A percentile compares a stretch with the other conserved stretches of the same genome.
These are phyloP conservation scores for Perccottus glenii DNA, from an alignment of 2,113 vertebrate species.

Conservation along the genomic window DNA sequence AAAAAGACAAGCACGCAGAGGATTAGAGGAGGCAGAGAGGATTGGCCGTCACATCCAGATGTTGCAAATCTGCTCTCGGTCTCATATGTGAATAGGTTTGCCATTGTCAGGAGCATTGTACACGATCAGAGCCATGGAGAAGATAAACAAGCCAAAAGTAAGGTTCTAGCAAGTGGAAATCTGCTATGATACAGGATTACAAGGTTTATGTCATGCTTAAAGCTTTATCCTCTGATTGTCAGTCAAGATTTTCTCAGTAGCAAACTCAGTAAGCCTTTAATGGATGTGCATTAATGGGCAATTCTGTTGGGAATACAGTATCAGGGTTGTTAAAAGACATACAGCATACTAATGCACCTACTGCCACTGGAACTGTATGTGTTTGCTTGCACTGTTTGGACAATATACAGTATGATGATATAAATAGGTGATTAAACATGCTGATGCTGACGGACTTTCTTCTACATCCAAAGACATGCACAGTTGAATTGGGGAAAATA, in stretches of 20 bases:
- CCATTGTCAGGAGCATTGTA: constrained; percentile 62
- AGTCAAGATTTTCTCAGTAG: constrained; percentile 61
- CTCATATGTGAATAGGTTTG: constrained; percentile 65
- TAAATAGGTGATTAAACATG: too few relatives aligned
- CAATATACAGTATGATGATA: too few relatives aligned
- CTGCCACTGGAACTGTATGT: background rate
- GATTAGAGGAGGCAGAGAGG: constrained; percentile 59
- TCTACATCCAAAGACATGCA: too few relatives aligned
- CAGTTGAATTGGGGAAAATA: too few relatives aligned
- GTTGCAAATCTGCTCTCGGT: constrained; percentile 61
- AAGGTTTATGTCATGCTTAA: constrained; percentile 69
- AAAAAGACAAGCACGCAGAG: constrained; percentile 51
- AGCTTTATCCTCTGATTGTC: constrained; percentile 66
- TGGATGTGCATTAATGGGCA: constrained; percentile 41
- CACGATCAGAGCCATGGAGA: constrained; percentile 48
- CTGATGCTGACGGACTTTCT: too few relatives aligned
- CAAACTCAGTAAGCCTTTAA: constrained; percentile 60
- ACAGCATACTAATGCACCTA: background rate
- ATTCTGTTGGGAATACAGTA: constrained; percentile 29
- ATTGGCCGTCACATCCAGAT: constrained; percentile 63
- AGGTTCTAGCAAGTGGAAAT: constrained; percentile 54
- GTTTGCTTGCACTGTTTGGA: too few relatives aligned
- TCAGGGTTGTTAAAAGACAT: background rate
- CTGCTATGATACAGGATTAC: constrained; percentile 72
- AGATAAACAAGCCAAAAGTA: constrained; percentile 60